Evolutionary conservation across 2,113 vertebrate species (phyloP), one percentile per base, ranked within the genome.

Genomic region (Xenopus borealis): DNA sequence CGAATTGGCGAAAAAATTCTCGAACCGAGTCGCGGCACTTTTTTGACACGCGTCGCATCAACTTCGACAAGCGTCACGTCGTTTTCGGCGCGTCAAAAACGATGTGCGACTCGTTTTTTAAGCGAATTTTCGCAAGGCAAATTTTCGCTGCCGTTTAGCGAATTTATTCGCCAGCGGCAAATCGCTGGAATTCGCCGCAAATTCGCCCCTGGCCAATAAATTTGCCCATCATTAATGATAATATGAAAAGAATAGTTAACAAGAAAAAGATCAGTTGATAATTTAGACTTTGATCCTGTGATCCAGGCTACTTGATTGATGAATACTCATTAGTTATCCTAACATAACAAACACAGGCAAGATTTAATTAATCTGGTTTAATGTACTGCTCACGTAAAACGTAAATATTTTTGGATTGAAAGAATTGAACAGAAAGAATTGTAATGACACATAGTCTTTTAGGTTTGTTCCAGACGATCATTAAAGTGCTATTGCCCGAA

Each of bases 381-480:
- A 75, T 62, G 72, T 14, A 57, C 40, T 52, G 45, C 50, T 23
- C 19, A 62, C 65, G 52, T 59, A 65, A 61, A 33, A 20, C 33
- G 19, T 27, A 30, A 45, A 40, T 23, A 19, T 68, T 61, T 61
- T 23, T 14, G 33, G 23, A 17, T 20, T n/a, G 67, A 61, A 75
- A 52, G 9, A 27, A 16, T 18, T 57, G 63, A 75, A 75, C 65
- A 68, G 45, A 75, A 46, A 67, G 57, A 19, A 8, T 66, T 55
- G 20, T 61, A 67, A 75, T 75, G 67, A 58, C 57, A 45, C 55
- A 18, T 59, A 62, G 72, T 67, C 65, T 46, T 68, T 18, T 33
- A 59, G 55, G 55, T 59, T 53, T 66, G 20, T 75, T 68, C 65
- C 72, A 75, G 72, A 75, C 72, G 45, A 50, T 75, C 72, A 10